Conservation (phyloP, 2,797 vertebrate genomes). For the Sebastiscus albofasciatus region DNA sequence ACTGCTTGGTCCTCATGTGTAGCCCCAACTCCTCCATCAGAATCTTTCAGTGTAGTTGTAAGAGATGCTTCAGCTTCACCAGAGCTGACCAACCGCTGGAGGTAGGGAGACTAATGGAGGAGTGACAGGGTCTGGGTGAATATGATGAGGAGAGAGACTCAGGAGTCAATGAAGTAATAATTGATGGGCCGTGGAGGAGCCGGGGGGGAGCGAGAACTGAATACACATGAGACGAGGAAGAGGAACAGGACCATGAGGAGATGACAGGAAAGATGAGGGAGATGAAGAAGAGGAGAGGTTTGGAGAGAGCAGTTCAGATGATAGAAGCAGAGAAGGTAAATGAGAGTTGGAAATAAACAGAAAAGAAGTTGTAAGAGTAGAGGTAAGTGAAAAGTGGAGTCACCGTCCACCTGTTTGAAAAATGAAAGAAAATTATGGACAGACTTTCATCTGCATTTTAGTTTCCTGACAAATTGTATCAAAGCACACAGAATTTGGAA, state of each 20-base stretch:
- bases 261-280: neutral
- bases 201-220: neutral
- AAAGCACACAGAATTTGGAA: neutral
- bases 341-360: too few species aligned
- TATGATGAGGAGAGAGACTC: conserved; percentile 24
- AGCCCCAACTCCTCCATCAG: neutral
- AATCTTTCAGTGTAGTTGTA: neutral
- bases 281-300: neutral
- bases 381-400: too few species aligned
- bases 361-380: neutral
- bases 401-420: too few species aligned
- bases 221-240: neutral
- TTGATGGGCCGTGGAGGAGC: conserved; percentile 26
- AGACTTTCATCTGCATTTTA: neutral
- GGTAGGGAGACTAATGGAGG: conserved; percentile 25
- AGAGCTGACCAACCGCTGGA: neutral
- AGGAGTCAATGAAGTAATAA: conserved; percentile 15
- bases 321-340: too few species aligned
- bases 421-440: too few species aligned
- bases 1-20: neutral
- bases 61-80: neutral
- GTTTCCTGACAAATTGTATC: neutral
- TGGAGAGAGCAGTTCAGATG: neutral
- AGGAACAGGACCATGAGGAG: neutral
- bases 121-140: neutral